These are phyloP conservation scores for Chrysoperla carnea DNA, from an alignment of 1,140 invertebrate species.

Conservation along the genomic window DNA sequence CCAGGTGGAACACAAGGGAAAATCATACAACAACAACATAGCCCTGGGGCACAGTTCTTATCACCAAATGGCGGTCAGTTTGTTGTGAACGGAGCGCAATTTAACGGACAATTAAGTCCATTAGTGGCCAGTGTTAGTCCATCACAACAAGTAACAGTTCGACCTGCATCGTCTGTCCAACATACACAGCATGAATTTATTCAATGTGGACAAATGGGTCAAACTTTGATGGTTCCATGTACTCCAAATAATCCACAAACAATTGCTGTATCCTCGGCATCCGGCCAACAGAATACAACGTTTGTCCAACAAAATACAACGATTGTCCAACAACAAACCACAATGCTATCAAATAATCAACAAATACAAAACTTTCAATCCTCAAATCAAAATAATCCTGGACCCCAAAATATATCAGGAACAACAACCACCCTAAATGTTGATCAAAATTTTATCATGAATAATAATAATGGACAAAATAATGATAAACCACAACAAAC, in stretches of 20 bases:
- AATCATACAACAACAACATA: conserved; percentile 47
- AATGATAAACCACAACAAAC: conserved; percentile 12
- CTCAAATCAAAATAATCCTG: conserved; percentile 10
- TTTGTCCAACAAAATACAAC: conserved; percentile 54
- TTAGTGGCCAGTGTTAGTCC: conserved; percentile 55
- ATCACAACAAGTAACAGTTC: conserved; percentile 37
- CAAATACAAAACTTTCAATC: conserved; percentile 16
- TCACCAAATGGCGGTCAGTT: conserved; percentile 54
- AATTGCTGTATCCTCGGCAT: conserved; percentile 33
- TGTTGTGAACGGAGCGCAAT: conserved; percentile 51
- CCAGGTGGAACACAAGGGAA: conserved; percentile 50
- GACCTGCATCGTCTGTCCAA: conserved; percentile 22
- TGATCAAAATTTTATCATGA: conserved; percentile 19
- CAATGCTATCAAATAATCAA: conserved; percentile 55
- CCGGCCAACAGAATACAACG: conserved; percentile 49
- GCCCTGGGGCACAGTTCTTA: conserved; percentile 46
- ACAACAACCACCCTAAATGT: conserved; percentile 14
- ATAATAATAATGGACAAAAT: conserved; percentile 9
- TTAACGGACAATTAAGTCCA: conserved; percentile 61
- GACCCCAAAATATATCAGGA: conserved; percentile 3
- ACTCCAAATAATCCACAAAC: conserved; percentile 34
- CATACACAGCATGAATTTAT: conserved; percentile 45
- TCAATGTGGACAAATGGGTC: conserved; percentile 48
- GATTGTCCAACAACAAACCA: conserved; percentile 44
- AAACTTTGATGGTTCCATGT: conserved; percentile 58